Percentiles rank a stretch among this genome's conserved stretches.
Evolutionary conservation across 92 coral and sea anemone species (phyloP).

Genomic region (Epizoanthus stellaris): DNA sequence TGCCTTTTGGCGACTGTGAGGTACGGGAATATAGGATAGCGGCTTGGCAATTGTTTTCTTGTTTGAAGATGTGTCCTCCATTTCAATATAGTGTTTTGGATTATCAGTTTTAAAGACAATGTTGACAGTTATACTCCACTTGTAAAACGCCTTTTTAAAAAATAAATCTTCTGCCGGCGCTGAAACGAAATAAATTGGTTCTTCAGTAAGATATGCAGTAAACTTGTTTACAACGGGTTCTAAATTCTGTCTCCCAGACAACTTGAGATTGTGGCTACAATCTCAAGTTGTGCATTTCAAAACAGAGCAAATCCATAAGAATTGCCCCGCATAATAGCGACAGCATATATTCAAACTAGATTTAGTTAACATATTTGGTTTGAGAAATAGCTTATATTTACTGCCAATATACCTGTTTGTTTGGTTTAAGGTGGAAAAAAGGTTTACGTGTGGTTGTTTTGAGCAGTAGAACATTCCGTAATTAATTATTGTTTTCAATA

Average conservation of each 20-base stretch:
- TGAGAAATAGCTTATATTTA: neutral
- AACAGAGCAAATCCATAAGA: neutral
- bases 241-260: constrained; percentile 25
- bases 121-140: neutral
- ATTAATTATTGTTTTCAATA: neutral
- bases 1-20: constrained; percentile 28
- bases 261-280: neutral
- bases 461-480: neutral
- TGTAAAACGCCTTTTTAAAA: neutral
- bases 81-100: neutral
- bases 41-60: constrained; percentile 9
- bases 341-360: neutral
- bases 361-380: neutral
- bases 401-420: constrained; percentile 22
- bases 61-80: constrained; percentile 21
- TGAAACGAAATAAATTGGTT: neutral
- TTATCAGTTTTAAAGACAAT: neutral
- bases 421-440: neutral
- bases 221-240: neutral
- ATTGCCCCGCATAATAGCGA: neutral
- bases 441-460: constrained; percentile 14
- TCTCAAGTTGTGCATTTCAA: neutral
- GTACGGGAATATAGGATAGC: constrained; percentile 30
- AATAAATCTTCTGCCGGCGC: neutral
- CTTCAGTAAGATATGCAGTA: neutral